Evolutionary conservation across 1,140 invertebrate species (phyloP).

Genomic region (Diuraphis noxia): DNA sequence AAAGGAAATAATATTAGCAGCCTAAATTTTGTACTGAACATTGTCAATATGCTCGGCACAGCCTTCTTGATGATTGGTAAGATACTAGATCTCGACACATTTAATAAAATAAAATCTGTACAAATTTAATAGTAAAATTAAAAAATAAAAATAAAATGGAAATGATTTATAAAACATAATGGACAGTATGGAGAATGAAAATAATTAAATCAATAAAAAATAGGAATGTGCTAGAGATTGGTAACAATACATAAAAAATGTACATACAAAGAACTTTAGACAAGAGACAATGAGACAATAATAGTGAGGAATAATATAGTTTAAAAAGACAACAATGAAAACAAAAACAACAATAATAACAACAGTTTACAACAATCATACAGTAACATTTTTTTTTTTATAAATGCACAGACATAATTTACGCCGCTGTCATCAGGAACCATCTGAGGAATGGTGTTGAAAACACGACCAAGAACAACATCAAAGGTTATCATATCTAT

Average conservation of each 20-base stretch:
- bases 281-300: neutral
- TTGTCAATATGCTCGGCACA: conserved; percentile 40
- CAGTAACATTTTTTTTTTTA: neutral
- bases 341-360: conserved; percentile 7
- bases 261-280: conserved; percentile 11
- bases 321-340: neutral
- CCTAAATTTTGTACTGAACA: conserved; percentile 44
- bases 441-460: conserved; percentile 46
- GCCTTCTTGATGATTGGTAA: conserved; percentile 50
- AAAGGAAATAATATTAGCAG: neutral
- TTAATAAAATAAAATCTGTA: conserved; percentile 45
- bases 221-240: conserved; percentile 40
- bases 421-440: conserved; percentile 38
- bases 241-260: conserved; percentile 14
- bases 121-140: neutral
- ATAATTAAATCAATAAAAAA: conserved; percentile 40
- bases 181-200: neutral
- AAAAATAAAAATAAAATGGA: conserved; percentile 38
- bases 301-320: neutral
- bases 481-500: conserved; percentile 50
- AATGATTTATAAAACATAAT: conserved; percentile 18
- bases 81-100: conserved; percentile 31
- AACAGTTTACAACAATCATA: neutral
- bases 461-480: conserved; percentile 52
- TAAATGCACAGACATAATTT: conserved; percentile 7